Evolutionary conservation across 2,797 vertebrate genomes (phyloP).

Genomic region (Diplodus sargus): DNA sequence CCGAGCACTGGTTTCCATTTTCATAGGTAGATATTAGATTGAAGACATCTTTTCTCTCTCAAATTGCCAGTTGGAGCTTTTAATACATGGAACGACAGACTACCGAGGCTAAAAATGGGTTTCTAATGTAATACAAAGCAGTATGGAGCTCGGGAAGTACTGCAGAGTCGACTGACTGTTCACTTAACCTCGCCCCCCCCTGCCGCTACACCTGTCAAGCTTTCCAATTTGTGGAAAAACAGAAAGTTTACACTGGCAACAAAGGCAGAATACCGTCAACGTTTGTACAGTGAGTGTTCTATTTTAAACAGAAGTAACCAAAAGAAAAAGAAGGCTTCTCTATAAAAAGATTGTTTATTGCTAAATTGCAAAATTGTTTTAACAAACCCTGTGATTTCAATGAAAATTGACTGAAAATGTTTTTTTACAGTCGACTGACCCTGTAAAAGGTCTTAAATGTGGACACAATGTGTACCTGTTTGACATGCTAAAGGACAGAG

Average conservation of each 20-base stretch:
- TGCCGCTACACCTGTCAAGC: neutral
- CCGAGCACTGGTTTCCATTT: conserved; percentile 12
- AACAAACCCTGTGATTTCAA: no score
- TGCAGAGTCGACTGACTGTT: neutral
- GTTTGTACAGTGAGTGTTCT: neutral
- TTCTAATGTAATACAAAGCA: conserved; percentile 17
- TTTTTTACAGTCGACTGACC: no score
- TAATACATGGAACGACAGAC: neutral
- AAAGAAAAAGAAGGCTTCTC: neutral
- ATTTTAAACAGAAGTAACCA: neutral
- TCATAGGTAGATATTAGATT: neutral
- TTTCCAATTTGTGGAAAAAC: neutral
- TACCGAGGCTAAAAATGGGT: neutral
- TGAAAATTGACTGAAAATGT: no score
- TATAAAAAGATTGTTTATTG: neutral
- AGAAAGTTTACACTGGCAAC: neutral
- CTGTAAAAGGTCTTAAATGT: no score
- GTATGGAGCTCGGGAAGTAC: neutral
- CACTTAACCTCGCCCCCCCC: neutral
- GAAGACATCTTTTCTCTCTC: conserved; percentile 14
- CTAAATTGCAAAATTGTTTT: neutral
- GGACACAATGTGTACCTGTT: no score
- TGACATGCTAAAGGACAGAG: no score
- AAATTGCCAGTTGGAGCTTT: conserved; percentile 2
- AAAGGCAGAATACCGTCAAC: neutral